Evolutionary conservation across 2,888 invertebrate species (phyloP), one percentile per base, ranked within the genome.

Genomic region (Thera obeliscata): DNA sequence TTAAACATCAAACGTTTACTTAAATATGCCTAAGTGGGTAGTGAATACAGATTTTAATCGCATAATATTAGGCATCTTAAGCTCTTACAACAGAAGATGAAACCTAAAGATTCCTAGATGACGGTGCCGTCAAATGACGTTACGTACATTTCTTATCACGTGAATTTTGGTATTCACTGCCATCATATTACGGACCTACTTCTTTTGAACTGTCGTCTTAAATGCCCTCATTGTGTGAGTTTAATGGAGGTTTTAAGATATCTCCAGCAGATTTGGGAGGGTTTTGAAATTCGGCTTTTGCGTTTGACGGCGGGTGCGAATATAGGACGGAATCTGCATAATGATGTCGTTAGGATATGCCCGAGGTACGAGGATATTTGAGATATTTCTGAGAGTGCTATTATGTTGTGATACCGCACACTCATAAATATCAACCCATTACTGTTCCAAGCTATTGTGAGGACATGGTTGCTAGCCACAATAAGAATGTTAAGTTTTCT

Each of bases 291-390:
- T 67, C 69, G 77, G 73, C 78, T 77, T 76, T 78, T 79, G 76
- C 76, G 70, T 77, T 74, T 79, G 76, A 80, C 78, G 54, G 69
- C 55, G 70, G 74, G 77, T 67, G 71, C 71, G 78, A 81, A 82
- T 79, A 72, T 81, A 72, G 74, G 77, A 73, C 76, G 70, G 71
- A 75, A 83, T 83, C 76, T 83, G 77, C 82, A 82, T 82, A 83
- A 82, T 77, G 82, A 80, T 76, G 78, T 83, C 82, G 79, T 83
- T 82, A 83, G 74, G 71, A 72, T 70, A 74, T 67, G 64, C 71
- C 41, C 64, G 67, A 67, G 71, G 71, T 67, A 66, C 56, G 65
- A 60, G 64, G 64, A 71, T 72, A 66, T 70, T 72, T 64, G 41
- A 50, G 50, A 61, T 67, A 64, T 63, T 67, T 64, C 41, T 46